Base-by-base conservation (phyloP, 1,140 invertebrate species). In the Drosophila carrolli region DNA sequence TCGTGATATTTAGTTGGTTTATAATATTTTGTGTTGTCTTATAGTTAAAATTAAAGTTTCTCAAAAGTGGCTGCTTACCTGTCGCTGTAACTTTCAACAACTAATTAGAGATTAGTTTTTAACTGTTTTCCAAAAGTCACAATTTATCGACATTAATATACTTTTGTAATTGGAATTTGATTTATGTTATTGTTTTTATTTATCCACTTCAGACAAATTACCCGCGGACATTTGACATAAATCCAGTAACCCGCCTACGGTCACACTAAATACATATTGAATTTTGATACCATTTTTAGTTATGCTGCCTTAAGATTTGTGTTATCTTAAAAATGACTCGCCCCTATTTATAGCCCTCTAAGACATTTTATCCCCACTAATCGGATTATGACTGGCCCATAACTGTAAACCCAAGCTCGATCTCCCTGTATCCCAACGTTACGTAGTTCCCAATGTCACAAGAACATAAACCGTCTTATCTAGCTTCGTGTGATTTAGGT, bases 211-310 rank as follows among this genome's bases (percentile, higher is more conserved):
- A 19, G 4, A 32, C 44, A 38, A 11, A 14, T 48, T 8, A 7
- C 59, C 44, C 19, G 27, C 44, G 27, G 27, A 29, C 19, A 8
- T 47, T 32, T 1, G 14, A 11, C 19, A 19, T 32, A 53, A 40
- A 54, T 43, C 8, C 16, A 3, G 10, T 14, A 47, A n/a, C 3
- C 29, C 13, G 6, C 13, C 5, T 43, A 41, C 73, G 73, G 73
- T 51, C 73, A 76, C 73, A 75, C 73, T 47, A 46, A 46, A 32
- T 59, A 23, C 16, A 51, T 78, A 88, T 86, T 78, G 83, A 85
- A 83, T 88, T 88, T 88, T 86, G 59, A 65, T 82, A 88, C 81
- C 83, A 88, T 76, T 88, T 86, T 88, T 88, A 88, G 82, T 61
- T 83, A 78, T 82, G 57, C 74, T 80, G 51, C 37, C 54, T 46